Base-by-base conservation (phyloP, 2,888 invertebrate genomes). In the Noctua comes region DNA sequence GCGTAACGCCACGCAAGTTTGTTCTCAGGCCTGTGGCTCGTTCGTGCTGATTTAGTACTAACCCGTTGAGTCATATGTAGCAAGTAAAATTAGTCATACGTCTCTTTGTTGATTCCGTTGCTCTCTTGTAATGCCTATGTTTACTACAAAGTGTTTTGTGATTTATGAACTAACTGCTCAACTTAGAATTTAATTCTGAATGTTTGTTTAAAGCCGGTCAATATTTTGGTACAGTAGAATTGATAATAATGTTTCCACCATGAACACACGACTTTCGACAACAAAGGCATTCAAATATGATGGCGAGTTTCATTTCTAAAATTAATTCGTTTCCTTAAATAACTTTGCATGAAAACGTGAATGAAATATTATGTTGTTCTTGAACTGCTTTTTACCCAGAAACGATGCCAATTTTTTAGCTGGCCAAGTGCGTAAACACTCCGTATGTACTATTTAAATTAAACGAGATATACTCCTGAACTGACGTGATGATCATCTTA, bases 1-100 rank as follows among this genome's bases (percentile, higher is more conserved):
- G 93, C 96, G 95, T 95, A 93, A 94, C 96, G 93, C 94, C 95
- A 95, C 94, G 95, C 95, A 93, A 95, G 92, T 92, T 85, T 88
- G 93, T 96, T 96, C 96, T 94, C 95, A 95, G 92, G 94, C 92
- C 83, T 68, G 83, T 90, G 90, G 88, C 80, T 88, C 89, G 91
- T 91, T 92, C 84, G 89, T 88, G 90, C 93, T 90, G 91, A 92
- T 91, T 93, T 93, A 93, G 92, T 93, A 89, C 90, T 90, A 86
- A 90, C 81, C 83, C 86, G 89, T 89, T 93, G 93, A 93, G 88
- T 93, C 93, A 93, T 91, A 85, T 88, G 89, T 86, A 88, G 88
- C 86, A 89, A 89, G 90, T 91, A 89, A 91, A 92, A 93, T 93
- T 93, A 93, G 93, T 93, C 93, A 93, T 92, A 90, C 87, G 70